Conservation (phyloP, 2,113 vertebrate genomes). For the Sigmodon hispidus region DNA sequence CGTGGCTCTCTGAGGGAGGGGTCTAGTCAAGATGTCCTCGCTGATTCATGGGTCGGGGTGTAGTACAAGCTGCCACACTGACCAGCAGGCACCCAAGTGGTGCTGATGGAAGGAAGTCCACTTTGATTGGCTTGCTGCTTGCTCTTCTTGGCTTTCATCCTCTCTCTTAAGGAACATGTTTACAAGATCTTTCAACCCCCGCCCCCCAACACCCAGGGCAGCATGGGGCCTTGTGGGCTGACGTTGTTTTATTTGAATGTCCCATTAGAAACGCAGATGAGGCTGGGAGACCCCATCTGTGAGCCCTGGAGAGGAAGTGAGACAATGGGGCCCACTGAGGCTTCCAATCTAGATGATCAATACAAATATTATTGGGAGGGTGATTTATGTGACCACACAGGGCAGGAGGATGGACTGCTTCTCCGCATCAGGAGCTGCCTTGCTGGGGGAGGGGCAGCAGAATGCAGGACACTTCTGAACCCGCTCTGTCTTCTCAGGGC, state of each 20-base stretch:
- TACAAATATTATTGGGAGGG: slow-evolving; percentile 88
- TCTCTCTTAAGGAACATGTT: slow-evolving; percentile 10
- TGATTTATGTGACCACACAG: slow-evolving; percentile 85
- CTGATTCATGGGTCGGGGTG: not conserved
- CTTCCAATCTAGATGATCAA: slow-evolving; percentile 88
- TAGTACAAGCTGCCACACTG: not conserved
- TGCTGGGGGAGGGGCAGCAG: slow-evolving; percentile 54
- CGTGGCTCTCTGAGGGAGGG: not conserved
- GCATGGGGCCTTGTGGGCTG: not conserved
- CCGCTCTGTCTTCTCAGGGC: not conserved
- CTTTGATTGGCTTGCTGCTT: not conserved
- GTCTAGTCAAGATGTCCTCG: not conserved
- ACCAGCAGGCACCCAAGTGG: fast-evolving
- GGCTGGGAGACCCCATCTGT: slow-evolving; percentile 87
- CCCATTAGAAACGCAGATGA: slow-evolving; percentile 86
- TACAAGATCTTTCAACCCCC: not conserved
- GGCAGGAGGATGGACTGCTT: slow-evolving; percentile 74
- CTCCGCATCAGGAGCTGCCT: slow-evolving; percentile 62
- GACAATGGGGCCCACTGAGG: slow-evolving; percentile 85
- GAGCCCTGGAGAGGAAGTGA: slow-evolving; percentile 87
- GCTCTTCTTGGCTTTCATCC: not conserved
- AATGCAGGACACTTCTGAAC: not conserved
- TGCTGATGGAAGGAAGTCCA: fast-evolving
- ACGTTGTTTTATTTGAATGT: slow-evolving; percentile 58
- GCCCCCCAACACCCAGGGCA: slow-evolving; percentile 21